A percentile compares a stretch with the other conserved stretches of the same genome.
Evolutionary conservation across 2,888 invertebrate genomes (phyloP).

Genomic region (Lithophane semibrunnea): DNA sequence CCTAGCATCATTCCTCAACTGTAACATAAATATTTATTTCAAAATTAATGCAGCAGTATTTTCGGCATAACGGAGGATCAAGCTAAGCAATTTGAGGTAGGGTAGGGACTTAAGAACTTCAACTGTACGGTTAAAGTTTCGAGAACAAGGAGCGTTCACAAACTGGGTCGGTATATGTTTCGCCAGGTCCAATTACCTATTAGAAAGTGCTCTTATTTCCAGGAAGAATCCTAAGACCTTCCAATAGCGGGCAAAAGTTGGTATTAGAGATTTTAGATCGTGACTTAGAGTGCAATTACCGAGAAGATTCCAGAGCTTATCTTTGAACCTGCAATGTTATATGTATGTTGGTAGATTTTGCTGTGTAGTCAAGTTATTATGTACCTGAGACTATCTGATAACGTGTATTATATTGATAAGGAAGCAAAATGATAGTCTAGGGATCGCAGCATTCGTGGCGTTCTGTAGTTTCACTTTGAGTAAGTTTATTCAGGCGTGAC

Average conservation of each 20-base stretch:
- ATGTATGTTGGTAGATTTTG: neutral
- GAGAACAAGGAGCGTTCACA: constrained; percentile 12
- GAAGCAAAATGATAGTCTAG: neutral
- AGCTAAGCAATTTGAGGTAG: too few relatives aligned
- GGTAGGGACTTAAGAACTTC: neutral
- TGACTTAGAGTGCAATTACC: constrained; percentile 37
- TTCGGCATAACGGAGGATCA: too few relatives aligned
- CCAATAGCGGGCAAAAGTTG: constrained; percentile 25
- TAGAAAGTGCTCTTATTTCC: constrained; percentile 36
- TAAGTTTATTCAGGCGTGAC: too few relatives aligned
- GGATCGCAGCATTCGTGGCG: neutral
- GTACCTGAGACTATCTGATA: neutral
- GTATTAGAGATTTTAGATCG: constrained; percentile 37
- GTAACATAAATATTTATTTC: too few relatives aligned
- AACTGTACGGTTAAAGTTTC: constrained; percentile 25
- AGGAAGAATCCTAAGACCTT: constrained; percentile 25
- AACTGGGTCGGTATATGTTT: constrained; percentile 43
- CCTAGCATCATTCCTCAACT: too few relatives aligned
- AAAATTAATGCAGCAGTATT: too few relatives aligned
- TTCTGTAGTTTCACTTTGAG: neutral
- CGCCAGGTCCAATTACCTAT: constrained; percentile 39
- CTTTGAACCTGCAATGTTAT: neutral
- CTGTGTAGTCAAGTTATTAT: neutral
- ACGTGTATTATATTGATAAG: neutral
- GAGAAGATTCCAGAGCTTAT: constrained; percentile 27